Percentiles rank a stretch among this genome's conserved stretches.
phyloP scores from a whole-genome alignment of 2,113 vertebrate species.

The Chlorodrepanis virens region DNA sequence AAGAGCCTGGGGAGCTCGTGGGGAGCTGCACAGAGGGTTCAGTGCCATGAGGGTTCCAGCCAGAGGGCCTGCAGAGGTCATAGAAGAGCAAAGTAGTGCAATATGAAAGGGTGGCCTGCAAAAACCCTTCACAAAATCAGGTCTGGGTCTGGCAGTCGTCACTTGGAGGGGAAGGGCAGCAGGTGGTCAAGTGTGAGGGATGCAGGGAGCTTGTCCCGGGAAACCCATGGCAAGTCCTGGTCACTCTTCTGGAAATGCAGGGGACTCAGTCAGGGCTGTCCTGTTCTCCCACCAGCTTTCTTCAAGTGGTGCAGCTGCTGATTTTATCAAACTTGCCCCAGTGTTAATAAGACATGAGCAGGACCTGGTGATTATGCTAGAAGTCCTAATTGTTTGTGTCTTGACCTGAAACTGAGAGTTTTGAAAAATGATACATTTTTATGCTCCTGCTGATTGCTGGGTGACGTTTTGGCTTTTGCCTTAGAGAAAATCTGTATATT shows the following conservation, averaged over 20 bases:
- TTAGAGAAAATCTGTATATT: not conserved
- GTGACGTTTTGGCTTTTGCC: not conserved
- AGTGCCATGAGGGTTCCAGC: not conserved
- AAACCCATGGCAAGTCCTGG: not conserved
- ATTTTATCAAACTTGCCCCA: not conserved
- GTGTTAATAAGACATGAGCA: not conserved
- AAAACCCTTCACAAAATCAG: not conserved
- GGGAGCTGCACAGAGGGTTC: not conserved
- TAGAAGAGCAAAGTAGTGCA: not conserved
- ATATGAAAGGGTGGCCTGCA: not conserved
- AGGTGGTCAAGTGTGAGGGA: rapidly evolving
- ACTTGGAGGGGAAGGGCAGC: not conserved
- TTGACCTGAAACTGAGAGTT: not conserved
- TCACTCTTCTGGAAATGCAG: not conserved
- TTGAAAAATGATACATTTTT: not conserved
- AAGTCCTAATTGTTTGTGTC: not conserved
- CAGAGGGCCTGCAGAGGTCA: not conserved
- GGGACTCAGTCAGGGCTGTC: not conserved
- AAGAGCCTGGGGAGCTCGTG: not conserved
- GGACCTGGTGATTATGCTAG: not conserved
- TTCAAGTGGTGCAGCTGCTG: not conserved
- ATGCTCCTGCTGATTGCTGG: not conserved
- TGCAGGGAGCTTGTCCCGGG: not conserved
- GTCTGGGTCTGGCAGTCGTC: not conserved
- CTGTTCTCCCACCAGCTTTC: not conserved